Evolutionary conservation across 2,888 invertebrate species (phyloP).

Genomic region (Spisula solida): DNA sequence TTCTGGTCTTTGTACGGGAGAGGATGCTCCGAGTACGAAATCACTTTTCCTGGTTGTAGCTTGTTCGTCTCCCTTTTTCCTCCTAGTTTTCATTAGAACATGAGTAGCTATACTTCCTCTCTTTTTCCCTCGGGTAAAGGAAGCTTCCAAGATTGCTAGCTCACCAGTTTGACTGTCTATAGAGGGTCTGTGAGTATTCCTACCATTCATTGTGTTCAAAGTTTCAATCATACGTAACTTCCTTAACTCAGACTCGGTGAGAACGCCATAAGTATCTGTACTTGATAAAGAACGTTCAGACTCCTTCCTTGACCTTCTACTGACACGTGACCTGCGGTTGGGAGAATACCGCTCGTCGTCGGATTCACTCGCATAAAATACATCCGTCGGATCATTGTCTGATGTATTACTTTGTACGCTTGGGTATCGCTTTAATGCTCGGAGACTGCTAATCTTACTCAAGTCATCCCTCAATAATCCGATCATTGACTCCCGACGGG

Average conservation of each 20-base stretch:
- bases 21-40: conserved; percentile 15
- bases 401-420: background rate
- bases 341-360: conserved; percentile 39
- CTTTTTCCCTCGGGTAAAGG: conserved; percentile 49
- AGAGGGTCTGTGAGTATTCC: conserved; percentile 1
- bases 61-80: background rate
- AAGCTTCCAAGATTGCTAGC: conserved; percentile 63
- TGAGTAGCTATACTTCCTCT: conserved; percentile 65
- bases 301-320: conserved; percentile 29
- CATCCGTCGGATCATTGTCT: background rate
- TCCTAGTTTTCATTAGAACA: conserved; percentile 56
- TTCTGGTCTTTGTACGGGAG: conserved; percentile 31
- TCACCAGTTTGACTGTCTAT: conserved; percentile 54
- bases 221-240: conserved; percentile 64
- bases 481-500: conserved; percentile 68
- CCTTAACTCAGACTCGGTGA: conserved; percentile 60
- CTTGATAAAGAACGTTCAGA: conserved; percentile 41
- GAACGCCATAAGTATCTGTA: conserved; percentile 24
- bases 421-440: conserved; percentile 36
- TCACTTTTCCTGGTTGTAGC: background rate
- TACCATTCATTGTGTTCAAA: conserved; percentile 53
- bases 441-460: conserved; percentile 59
- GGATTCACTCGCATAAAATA: conserved; percentile 9
- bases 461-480: conserved; percentile 64
- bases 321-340: background rate